Percentiles rank a stretch among this genome's conserved stretches.
Conservation (phyloP, 2,888 invertebrate genomes). For the Nipponacmea schrenckii region DNA sequence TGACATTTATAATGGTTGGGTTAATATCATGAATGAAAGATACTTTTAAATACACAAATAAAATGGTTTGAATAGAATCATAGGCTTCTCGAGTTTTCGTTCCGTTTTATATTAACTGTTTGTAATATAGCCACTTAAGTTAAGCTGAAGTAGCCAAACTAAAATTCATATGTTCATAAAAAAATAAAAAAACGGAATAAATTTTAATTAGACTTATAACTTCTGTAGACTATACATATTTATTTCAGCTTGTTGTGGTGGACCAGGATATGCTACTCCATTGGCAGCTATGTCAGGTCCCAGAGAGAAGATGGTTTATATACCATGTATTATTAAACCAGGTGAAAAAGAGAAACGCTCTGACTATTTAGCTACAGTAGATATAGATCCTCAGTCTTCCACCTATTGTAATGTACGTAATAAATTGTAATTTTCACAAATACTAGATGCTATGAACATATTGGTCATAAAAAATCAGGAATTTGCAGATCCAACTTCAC, state of each 20-base stretch:
- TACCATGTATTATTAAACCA: conserved; percentile 80
- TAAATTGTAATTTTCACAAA: neutral
- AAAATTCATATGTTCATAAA: too few species aligned
- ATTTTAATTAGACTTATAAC: too few species aligned
- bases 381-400: conserved; percentile 87
- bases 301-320: conserved; percentile 86
- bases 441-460: neutral
- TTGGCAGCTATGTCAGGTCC: conserved; percentile 85
- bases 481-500: neutral
- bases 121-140: too few species aligned
- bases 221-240: neutral
- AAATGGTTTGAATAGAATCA: too few species aligned
- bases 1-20: too few species aligned
- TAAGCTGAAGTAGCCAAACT: too few species aligned
- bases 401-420: conserved; percentile 82
- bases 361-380: conserved; percentile 90
- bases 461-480: neutral
- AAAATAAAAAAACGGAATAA: too few species aligned
- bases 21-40: too few species aligned
- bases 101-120: too few species aligned
- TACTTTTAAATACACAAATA: too few species aligned
- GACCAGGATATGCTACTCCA: conserved; percentile 71
- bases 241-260: conserved; percentile 53
- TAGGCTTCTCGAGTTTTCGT: too few species aligned
- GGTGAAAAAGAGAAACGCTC: conserved; percentile 72